These are phyloP conservation scores for Megalurothrips usitatus DNA, from an alignment of 2,888 invertebrate species.

Conservation along the genomic window DNA sequence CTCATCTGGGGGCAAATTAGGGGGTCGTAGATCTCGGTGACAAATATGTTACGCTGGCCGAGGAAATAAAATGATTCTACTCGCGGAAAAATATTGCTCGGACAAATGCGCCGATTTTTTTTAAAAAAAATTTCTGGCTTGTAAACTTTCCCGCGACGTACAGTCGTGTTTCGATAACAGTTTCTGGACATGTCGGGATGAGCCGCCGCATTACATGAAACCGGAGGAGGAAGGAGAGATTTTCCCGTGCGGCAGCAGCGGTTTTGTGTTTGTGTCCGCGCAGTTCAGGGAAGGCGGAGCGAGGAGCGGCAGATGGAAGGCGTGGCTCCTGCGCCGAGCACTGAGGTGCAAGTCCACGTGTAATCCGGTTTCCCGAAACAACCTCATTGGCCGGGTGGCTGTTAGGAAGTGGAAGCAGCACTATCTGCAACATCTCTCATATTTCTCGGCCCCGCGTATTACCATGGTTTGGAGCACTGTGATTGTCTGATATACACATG, in stretches of 20 bases:
- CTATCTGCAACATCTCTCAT: not conserved
- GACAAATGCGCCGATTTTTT: too few relatives aligned
- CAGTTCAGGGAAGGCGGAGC: not conserved
- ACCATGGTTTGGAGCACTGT: not conserved
- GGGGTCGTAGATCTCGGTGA: too few relatives aligned
- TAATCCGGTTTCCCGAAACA: slow-evolving; percentile 24
- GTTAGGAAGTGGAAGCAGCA: not conserved
- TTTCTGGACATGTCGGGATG: not conserved
- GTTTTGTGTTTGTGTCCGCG: not conserved
- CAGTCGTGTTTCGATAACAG: not conserved
- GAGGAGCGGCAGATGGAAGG: not conserved
- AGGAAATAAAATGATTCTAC: too few relatives aligned
- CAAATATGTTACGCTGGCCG: too few relatives aligned
- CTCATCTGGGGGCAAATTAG: too few relatives aligned
- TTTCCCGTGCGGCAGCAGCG: too few relatives aligned
- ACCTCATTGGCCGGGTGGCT: not conserved
- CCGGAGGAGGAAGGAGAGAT: not conserved
- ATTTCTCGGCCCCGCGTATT: not conserved
- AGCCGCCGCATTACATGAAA: not conserved
- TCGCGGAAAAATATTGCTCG: too few relatives aligned
- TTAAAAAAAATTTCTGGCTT: too few relatives aligned
- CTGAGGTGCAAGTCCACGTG: slow-evolving; percentile 5
- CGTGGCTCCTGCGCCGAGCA: not conserved
- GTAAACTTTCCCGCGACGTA: not conserved
- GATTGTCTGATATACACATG: not conserved